Base-by-base conservation (phyloP, 1,140 invertebrate species). In the Bombus pascuorum region DNA sequence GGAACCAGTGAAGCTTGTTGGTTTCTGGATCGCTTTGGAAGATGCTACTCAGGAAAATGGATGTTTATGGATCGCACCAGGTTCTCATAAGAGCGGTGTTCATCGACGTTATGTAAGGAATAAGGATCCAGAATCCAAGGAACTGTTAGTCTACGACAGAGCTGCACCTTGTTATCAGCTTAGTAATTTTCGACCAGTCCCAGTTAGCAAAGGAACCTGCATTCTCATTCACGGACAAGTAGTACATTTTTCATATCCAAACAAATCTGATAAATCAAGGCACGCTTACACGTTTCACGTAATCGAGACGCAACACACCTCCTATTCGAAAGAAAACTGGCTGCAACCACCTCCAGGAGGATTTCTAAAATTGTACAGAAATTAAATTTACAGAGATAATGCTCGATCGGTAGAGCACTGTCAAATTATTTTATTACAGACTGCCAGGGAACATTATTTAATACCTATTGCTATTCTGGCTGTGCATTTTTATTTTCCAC, bases 261-360 rank as follows among this genome's bases (percentile, higher is more conserved):
- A 99, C 94, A 96, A 95, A 79, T 99, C 98, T 0, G 91, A 96
- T 1, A 96, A 97, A 78, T 97, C 98, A n/a, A 96, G 99, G 79
- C 97, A 99, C 89, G 98, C 98, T 6, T 99, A 99, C 94, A 99
- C 99, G 10, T 99, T 99, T 94, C 99, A 99, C 94, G 96, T 99
- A 1, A 96, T 98, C 77, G 99, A 99, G 94, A 96, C 96, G 77
- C 95, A 97, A 28, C 95, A 97, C 68, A 97, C 97, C 1, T 95
- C 96, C 78, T 99, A 98, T 94, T 97, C 97, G 1, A 94, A 97
- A 85, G 96, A 98, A 3, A 99, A 99, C 92, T 99, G 98, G 98
- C 93, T 98, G 3, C 98, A 98, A 93, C 96, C 96, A 81, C 95
- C 96, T 2, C 94, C 95, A 47, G 95, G 95, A 91, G 95, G 96